Evolutionary conservation across 2,797 vertebrate genomes (phyloP), one percentile per base, ranked within the genome.

Genomic region (Microhierax caerulescens): DNA sequence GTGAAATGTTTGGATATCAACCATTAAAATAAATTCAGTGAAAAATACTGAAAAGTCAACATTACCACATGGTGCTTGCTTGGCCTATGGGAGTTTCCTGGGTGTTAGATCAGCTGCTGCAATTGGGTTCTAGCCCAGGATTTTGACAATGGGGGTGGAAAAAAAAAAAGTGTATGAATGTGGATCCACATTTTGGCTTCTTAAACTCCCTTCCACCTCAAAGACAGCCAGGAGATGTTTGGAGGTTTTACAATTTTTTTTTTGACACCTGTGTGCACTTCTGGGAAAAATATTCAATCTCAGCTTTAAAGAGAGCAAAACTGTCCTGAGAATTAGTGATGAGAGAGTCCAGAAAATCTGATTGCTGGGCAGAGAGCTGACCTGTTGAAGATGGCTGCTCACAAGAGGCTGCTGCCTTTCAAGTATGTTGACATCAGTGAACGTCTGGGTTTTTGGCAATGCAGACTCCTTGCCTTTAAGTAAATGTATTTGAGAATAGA

Each of bases 401-500:
- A 37, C 48, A 34, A 53, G 32, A 69, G 43, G 15, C 36, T 64
- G 74, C 21, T 60, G 36, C 47, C 78, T 90, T 86, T 86, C 63
- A 53, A 73, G 41, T 43, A 15, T 10, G 1, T 34, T 95, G 47
- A 53, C 56, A 61, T 68, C 51, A 50, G 36, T 61, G 57, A 82
- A 77, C 16, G 67, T 82, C 61, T 93, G 36, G 4, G 50, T 53
- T 93, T 78, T 85, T 84, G 92, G 70, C 77, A 77, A 27, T 41
- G 50, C 67, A 75, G 94, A 77, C 81, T 94, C 72, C 90, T 64
- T 83, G 84, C 86, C 87, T 96, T 60, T 90, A 96, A 97, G 94
- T 97, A 94, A 96, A 95, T 73, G 61, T 88, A 82, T 97, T 95
- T 97, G 92, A 94, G 93, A 92, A 95, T 70, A 93, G 76, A 95